Evolutionary conservation across 1,140 invertebrate species (phyloP).

Genomic region (Rhyzopertha dominica): DNA sequence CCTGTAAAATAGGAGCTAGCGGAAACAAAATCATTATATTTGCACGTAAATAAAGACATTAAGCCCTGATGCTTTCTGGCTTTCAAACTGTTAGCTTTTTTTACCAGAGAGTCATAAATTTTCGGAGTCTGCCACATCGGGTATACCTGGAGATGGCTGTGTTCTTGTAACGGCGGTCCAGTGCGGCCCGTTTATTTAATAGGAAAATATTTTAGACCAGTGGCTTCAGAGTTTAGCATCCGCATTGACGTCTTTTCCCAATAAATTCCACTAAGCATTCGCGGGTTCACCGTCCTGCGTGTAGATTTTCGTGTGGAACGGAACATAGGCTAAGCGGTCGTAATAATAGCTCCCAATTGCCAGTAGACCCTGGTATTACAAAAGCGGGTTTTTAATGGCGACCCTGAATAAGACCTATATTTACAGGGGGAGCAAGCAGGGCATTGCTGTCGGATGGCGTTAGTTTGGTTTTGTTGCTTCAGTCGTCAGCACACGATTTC

Average conservation of each 20-base stretch:
- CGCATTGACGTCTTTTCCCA: too few species aligned
- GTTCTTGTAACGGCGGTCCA: constrained; percentile 8
- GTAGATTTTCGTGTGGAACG: constrained; percentile 7
- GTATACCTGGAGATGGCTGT: constrained; percentile 17
- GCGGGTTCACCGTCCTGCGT: not conserved
- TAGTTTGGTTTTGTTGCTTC: constrained; percentile 27
- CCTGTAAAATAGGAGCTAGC: constrained; percentile 1
- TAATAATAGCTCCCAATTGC: constrained; percentile 38
- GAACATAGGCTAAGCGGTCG: too few species aligned
- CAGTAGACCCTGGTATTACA: constrained; percentile 38
- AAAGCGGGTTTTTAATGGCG: constrained; percentile 44
- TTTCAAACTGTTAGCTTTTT: constrained; percentile 15
- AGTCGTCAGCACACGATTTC: constrained; percentile 7
- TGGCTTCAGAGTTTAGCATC: too few species aligned
- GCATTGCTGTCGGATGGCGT: constrained; percentile 20
- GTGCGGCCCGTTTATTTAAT: constrained; percentile 7
- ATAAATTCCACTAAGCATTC: too few species aligned
- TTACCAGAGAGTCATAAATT: constrained; percentile 20
- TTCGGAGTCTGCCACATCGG: constrained; percentile 9
- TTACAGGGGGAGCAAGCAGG: constrained; percentile 29
- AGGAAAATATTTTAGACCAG: too few species aligned
- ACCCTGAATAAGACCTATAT: constrained; percentile 35
- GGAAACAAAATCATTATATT: constrained; percentile 7
- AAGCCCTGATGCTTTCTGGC: constrained; percentile 17
- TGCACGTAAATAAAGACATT: constrained; percentile 15